A percentile compares a stretch with the other conserved stretches of the same genome.
These are phyloP conservation scores for Tiliacea aurago DNA, from an alignment of 2,888 invertebrate species.

Conservation along the genomic window DNA sequence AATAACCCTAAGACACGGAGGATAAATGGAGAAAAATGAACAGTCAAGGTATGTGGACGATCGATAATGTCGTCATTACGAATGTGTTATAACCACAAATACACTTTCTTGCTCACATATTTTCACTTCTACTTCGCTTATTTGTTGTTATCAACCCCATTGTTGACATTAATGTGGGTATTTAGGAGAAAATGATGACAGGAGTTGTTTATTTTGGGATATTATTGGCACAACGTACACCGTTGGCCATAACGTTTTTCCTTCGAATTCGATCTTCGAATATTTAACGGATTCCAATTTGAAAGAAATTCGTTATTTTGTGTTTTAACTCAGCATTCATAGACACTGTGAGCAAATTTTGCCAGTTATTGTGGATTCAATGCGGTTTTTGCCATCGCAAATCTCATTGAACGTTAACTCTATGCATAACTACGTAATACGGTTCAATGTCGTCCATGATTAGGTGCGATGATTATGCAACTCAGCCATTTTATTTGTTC, in stretches of 20 bases:
- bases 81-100: conserved; percentile 78
- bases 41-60: conserved; percentile 86
- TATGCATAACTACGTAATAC: conserved; percentile 59
- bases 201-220: conserved; percentile 51
- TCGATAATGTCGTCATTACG: conserved; percentile 86
- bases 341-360: conserved; percentile 18
- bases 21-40: conserved; percentile 83
- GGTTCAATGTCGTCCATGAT: conserved; percentile 66
- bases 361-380: conserved; percentile 8
- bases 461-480: conserved; percentile 67
- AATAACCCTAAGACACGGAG: conserved; percentile 57
- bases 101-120: conserved; percentile 51
- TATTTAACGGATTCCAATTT: conserved; percentile 88
- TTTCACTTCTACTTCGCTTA: conserved; percentile 53
- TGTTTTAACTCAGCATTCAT: conserved; percentile 46
- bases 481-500: conserved; percentile 55
- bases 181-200: conserved; percentile 33
- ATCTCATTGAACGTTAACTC: conserved; percentile 21
- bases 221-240: conserved; percentile 70
- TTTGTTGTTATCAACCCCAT: conserved; percentile 33
- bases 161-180: conserved; percentile 48
- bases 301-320: conserved; percentile 73
- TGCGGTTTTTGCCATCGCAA: conserved; percentile 34
- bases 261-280: conserved; percentile 89
- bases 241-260: conserved; percentile 85